These are phyloP conservation scores for Trochalopteron elliotii DNA, from an alignment of 2,113 vertebrate genomes.

Conservation along the genomic window DNA sequence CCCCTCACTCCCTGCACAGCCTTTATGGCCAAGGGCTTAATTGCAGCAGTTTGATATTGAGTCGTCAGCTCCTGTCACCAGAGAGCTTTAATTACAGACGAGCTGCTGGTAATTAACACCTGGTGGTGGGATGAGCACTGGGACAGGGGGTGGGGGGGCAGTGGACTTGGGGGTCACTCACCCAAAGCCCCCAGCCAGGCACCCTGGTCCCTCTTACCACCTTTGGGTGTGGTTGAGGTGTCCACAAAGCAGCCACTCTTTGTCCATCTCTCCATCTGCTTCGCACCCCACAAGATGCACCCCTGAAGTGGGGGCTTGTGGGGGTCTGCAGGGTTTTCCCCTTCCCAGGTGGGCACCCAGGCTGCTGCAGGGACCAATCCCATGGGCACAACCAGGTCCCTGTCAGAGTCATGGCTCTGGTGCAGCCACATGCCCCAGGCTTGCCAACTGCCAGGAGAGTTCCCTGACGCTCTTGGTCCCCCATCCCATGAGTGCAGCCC, in stretches of 20 bases:
- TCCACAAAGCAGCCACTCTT: rapidly evolving
- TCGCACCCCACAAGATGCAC: rapidly evolving
- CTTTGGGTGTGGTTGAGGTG: background rate
- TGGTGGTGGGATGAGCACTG: background rate
- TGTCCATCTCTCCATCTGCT: background rate
- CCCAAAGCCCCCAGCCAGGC: background rate
- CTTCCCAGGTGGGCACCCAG: rapidly evolving
- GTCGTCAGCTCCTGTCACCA: background rate
- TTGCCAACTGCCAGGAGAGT: background rate
- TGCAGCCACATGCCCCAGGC: rapidly evolving
- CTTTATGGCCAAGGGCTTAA: background rate
- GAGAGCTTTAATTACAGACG: constrained; percentile 5
- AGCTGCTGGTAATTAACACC: background rate
- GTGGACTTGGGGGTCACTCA: background rate
- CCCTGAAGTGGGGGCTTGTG: too few relatives aligned
- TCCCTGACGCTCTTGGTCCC: too few relatives aligned
- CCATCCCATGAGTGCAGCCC: background rate
- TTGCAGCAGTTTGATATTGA: background rate
- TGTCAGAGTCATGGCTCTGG: rapidly evolving
- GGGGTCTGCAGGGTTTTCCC: background rate
- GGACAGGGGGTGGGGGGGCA: background rate
- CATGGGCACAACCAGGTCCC: rapidly evolving
- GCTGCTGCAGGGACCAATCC: rapidly evolving
- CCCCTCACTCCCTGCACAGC: rapidly evolving
- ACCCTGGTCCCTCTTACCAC: rapidly evolving